phyloP scores from a whole-genome alignment of 2,888 invertebrate genomes.

The Spicauda simplicius region DNA sequence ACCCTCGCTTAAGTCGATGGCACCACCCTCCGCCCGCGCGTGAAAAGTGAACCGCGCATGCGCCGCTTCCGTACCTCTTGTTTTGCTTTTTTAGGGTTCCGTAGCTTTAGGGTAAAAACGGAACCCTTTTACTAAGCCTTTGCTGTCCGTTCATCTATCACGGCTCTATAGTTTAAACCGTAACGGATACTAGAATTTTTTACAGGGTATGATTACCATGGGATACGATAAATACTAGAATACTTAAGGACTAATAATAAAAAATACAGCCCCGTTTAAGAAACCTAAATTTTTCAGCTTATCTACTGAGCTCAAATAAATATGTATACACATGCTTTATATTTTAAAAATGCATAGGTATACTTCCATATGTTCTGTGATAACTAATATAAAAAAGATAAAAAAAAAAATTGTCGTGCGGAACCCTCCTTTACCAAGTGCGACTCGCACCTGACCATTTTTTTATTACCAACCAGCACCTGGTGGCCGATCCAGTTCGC shows the following conservation, averaged over 20 bases:
- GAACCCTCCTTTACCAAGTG: background rate
- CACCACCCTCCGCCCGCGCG: conserved; percentile 78
- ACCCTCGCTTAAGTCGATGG: conserved; percentile 81
- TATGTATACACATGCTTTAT: too few species aligned
- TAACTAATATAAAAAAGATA: background rate
- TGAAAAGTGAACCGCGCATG: conserved; percentile 68
- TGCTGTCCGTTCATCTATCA: background rate
- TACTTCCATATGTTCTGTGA: too few species aligned
- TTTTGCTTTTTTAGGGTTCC: conserved; percentile 48
- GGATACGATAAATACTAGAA: too few species aligned
- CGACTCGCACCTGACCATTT: background rate
- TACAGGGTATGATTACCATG: too few species aligned
- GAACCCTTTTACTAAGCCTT: background rate
- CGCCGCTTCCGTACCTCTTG: conserved; percentile 65
- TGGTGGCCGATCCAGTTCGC: conserved; percentile 48
- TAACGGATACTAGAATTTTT: too few species aligned
- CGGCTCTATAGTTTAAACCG: too few species aligned
- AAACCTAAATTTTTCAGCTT: too few species aligned
- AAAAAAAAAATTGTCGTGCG: background rate
- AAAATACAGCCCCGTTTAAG: too few species aligned
- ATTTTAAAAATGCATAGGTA: too few species aligned
- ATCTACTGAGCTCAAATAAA: too few species aligned
- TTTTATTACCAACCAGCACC: conserved; percentile 49
- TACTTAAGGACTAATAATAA: too few species aligned
- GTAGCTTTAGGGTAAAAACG: background rate